phyloP scores from a whole-genome alignment of 1,140 invertebrate species.

The Chironomus tepperi region DNA sequence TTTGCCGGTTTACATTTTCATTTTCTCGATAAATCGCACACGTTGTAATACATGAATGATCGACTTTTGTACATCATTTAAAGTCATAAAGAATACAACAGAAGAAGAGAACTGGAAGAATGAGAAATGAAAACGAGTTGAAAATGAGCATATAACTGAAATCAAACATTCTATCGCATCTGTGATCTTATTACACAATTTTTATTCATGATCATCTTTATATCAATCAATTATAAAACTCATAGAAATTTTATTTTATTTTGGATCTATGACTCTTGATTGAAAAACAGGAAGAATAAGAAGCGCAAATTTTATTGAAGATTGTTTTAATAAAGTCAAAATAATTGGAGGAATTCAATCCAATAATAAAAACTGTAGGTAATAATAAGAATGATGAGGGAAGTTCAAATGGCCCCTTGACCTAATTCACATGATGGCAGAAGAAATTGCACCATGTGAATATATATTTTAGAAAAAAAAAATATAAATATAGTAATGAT shows the following conservation, averaged over 20 bases:
- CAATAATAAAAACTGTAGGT: not conserved
- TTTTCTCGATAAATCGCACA: conserved; percentile 2
- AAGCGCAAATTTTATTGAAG: too few relatives aligned
- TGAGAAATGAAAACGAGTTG: not conserved
- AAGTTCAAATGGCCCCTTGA: not conserved
- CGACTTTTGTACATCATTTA: not conserved
- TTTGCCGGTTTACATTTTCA: not conserved
- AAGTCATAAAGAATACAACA: too few relatives aligned
- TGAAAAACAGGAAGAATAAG: too few relatives aligned
- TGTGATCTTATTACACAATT: not conserved
- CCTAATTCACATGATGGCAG: not conserved
- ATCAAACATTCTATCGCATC: not conserved
- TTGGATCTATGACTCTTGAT: too few relatives aligned
- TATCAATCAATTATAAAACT: too few relatives aligned
- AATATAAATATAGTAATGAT: too few relatives aligned
- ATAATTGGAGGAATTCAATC: not conserved
- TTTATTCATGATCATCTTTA: not conserved
- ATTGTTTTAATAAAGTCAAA: not conserved
- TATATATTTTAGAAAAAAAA: not conserved
- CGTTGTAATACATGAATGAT: not conserved
- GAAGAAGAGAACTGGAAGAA: not conserved
- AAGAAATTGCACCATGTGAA: conserved; percentile 2
- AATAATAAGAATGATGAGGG: too few relatives aligned
- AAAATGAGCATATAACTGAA: not conserved
- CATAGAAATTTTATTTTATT: too few relatives aligned